phyloP scores from a whole-genome alignment of 2,113 vertebrate species.

The Alethe castanea region DNA sequence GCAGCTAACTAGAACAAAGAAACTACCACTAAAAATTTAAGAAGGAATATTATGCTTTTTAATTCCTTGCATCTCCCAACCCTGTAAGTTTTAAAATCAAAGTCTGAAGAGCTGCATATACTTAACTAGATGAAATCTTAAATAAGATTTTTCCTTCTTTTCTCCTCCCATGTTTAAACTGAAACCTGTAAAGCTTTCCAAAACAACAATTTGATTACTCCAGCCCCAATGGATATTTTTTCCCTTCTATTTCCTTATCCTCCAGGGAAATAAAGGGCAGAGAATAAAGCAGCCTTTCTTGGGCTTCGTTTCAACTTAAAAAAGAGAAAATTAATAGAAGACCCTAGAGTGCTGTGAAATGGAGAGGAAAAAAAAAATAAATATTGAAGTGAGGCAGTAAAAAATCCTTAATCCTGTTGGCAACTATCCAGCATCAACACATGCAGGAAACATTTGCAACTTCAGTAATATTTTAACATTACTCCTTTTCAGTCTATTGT shows the following conservation, averaged over 20 bases:
- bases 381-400: background rate
- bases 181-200: slow-evolving; percentile 14
- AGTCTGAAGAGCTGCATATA: background rate
- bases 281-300: slow-evolving; percentile 28
- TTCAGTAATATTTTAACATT: background rate
- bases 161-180: background rate
- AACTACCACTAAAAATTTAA: background rate
- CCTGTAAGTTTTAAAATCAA: background rate
- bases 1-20: background rate
- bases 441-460: background rate
- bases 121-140: background rate
- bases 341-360: slow-evolving; percentile 19
- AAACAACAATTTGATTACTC: slow-evolving; percentile 24
- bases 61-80: background rate
- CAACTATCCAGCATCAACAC: background rate
- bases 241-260: background rate
- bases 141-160: background rate
- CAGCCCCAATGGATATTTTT: background rate
- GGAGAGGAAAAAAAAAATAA: background rate
- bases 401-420: background rate
- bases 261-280: slow-evolving; percentile 8
- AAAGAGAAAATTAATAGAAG: background rate
- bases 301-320: background rate
- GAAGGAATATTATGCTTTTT: background rate
- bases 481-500: background rate